A percentile compares a stretch with the other conserved stretches of the same genome.
These are phyloP conservation scores for Scomberomorus guttatus DNA, from an alignment of 2,797 vertebrate species.

Conservation along the genomic window DNA sequence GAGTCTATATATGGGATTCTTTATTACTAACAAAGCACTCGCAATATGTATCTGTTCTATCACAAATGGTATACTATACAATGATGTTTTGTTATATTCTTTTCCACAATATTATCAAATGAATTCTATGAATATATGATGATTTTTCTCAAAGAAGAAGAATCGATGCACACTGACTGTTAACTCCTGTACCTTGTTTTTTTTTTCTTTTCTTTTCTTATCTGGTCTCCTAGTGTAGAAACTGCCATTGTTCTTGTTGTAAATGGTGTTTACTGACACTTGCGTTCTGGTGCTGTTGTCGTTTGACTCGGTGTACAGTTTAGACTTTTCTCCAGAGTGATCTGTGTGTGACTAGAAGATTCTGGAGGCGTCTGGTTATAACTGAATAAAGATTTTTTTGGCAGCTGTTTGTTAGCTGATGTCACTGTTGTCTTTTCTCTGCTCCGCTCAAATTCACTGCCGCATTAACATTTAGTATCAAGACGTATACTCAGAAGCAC, in stretches of 20 bases:
- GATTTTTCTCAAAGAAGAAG: constrained; percentile 65
- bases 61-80: constrained; percentile 68
- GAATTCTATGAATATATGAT: constrained; percentile 67
- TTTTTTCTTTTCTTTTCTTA: constrained; percentile 62
- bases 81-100: constrained; percentile 70
- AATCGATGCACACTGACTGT: constrained; percentile 84
- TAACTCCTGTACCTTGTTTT: constrained; percentile 74
- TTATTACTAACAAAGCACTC: constrained; percentile 68
- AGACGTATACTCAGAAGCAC: background rate
- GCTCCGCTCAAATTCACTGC: background rate
- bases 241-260: constrained; percentile 83
- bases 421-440: constrained; percentile 45
- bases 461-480: background rate
- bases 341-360: constrained; percentile 55
- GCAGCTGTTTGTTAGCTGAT: constrained; percentile 84
- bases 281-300: constrained; percentile 85
- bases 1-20: constrained; percentile 48
- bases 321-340: constrained; percentile 56
- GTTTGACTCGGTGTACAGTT: constrained; percentile 81
- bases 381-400: constrained; percentile 85
- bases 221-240: constrained; percentile 76
- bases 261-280: constrained; percentile 81
- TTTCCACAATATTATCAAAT: constrained; percentile 69
- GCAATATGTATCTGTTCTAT: constrained; percentile 73
- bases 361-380: constrained; percentile 71